These are phyloP conservation scores for Corythornis vintsioides DNA, from an alignment of 2,113 vertebrate species.

Conservation along the genomic window DNA sequence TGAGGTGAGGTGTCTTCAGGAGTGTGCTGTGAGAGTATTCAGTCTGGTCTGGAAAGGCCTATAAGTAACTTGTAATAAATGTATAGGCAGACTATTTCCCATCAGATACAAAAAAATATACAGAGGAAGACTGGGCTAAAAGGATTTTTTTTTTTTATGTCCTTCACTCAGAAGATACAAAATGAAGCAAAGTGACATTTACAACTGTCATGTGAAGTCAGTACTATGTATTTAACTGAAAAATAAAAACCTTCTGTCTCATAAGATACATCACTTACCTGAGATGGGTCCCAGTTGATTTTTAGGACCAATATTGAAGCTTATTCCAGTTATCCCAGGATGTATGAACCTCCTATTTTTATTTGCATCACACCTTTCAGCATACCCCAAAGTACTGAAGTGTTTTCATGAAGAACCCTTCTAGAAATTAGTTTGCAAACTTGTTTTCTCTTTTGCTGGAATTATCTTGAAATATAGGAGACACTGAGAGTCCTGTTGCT, in stretches of 20 bases:
- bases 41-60: background rate
- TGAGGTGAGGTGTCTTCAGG: background rate
- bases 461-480: background rate
- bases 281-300: background rate
- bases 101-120: constrained; percentile 27
- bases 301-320: background rate
- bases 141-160: constrained; percentile 26
- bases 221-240: background rate
- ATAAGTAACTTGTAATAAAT: background rate
- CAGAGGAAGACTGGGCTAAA: background rate
- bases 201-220: background rate
- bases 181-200: background rate
- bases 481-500: background rate
- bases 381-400: background rate
- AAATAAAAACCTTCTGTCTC: background rate
- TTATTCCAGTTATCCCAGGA: background rate
- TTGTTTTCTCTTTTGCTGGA: background rate
- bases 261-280: background rate
- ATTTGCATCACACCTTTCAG: background rate
- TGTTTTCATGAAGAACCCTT: background rate
- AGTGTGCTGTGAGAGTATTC: constrained; percentile 16
- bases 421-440: background rate
- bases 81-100: background rate
- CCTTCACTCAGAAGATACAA: background rate
- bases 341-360: background rate